phyloP scores from a whole-genome alignment of 1,140 invertebrate species.

The Steinernema khuongi region DNA sequence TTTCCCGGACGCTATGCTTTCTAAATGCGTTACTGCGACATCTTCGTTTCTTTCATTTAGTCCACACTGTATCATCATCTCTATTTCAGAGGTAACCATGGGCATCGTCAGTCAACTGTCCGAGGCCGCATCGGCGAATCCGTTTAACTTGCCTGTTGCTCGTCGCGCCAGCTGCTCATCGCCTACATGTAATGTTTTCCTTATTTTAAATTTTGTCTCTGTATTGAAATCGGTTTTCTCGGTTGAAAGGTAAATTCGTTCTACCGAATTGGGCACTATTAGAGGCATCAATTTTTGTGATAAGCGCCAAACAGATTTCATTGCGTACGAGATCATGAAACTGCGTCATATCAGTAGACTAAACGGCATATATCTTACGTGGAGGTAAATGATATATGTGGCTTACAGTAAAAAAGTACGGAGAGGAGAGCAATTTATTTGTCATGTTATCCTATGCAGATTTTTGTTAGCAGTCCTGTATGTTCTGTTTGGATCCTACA shows the following conservation, averaged over 20 bases:
- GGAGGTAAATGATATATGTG: too few relatives aligned
- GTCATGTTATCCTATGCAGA: too few relatives aligned
- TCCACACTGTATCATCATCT: not conserved
- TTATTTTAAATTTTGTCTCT: not conserved
- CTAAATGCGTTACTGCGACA: too few relatives aligned
- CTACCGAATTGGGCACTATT: not conserved
- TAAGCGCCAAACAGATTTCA: not conserved
- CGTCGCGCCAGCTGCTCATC: conserved; percentile 33
- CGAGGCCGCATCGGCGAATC: conserved; percentile 38
- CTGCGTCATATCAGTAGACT: too few relatives aligned
- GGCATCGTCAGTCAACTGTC: conserved; percentile 33
- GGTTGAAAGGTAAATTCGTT: not conserved
- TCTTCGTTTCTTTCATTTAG: conserved; percentile 1
- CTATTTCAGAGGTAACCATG: conserved; percentile 23
- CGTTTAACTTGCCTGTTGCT: conserved; percentile 36
- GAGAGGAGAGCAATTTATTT: not conserved
- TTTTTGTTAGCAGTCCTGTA: too few relatives aligned
- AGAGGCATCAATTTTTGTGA: not conserved
- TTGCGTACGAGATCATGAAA: conserved; percentile 21
- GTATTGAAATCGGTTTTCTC: not conserved
- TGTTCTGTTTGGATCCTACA: too few relatives aligned
- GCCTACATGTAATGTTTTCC: not conserved
- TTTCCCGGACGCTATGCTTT: too few relatives aligned
- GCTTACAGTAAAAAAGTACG: not conserved
- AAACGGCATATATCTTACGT: too few relatives aligned